Evolutionary conservation across 1,140 invertebrate species (phyloP), one percentile per base, ranked within the genome.

Genomic region (Chlorops oryzae): DNA sequence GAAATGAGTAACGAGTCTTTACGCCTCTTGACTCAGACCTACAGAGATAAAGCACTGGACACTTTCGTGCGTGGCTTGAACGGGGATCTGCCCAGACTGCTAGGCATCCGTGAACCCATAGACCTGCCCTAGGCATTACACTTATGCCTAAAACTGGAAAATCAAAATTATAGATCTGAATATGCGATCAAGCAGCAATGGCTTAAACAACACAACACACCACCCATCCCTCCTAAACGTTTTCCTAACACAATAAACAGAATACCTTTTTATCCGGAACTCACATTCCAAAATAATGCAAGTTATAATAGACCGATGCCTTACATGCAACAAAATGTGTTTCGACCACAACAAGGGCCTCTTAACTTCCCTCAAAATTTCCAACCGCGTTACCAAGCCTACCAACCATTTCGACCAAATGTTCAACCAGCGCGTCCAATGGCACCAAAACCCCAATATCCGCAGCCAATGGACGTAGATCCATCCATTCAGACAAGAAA

Each of bases 91-190:
- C n/a, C 35, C 3, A 39, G 47, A 3, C 22, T 54, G 1, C 37
- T 54, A 2, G 42, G 45, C 10, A 54, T 50, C 3, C 51, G 50
- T 15, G 51, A 56, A 41, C 39, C 54, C 13, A 40, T 23, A 2
- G 45, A 52, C n/a, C 9, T 58, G 13, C 53, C 53, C 3, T 12
- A 24, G 4, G 58, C 52, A 6, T 28, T 59, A 3, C 52, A 59
- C 4, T 20, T 57, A 5, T 55, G 55, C 15, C 15, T 55, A 1
- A 59, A 51, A 20, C 9, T 57, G 9, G 43, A 57, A 34, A 59
- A 55, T 18, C 47, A 50, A 17, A 41, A 18, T 23, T 55, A 23
- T 25, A 20, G 41, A 18, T 17, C 35, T 12, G 28, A 32, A 3
- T 18, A 48, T 27, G 47, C 50, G 5, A 40, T 20, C 25, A 50